Conservation (phyloP, 2,888 invertebrate genomes). For the Harpalus rubripes region DNA sequence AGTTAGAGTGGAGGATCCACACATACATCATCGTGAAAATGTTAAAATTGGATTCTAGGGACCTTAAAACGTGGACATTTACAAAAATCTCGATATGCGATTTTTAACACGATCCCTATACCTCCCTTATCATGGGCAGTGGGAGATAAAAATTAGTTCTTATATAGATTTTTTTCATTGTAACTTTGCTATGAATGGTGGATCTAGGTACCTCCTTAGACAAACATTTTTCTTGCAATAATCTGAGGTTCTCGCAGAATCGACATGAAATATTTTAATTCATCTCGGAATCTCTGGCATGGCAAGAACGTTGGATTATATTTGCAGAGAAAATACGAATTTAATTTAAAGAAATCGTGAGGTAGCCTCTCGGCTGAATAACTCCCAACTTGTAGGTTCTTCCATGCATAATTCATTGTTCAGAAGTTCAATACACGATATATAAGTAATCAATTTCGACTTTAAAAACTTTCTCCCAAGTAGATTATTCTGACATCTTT, state of each 20-base stretch:
- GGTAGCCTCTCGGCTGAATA: constrained; percentile 5
- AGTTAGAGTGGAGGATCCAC: too few species aligned
- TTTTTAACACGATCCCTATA: too few species aligned
- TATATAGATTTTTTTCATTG: too few species aligned
- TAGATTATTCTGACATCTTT: constrained; percentile 62
- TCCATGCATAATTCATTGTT: constrained; percentile 58
- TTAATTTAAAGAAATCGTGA: constrained; percentile 40
- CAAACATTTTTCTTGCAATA: constrained; percentile 10
- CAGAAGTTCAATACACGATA: constrained; percentile 60
- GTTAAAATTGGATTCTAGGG: too few species aligned
- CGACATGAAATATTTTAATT: constrained; percentile 42
- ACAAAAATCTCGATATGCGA: too few species aligned
- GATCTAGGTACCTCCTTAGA: too few species aligned
- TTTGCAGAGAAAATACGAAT: constrained; percentile 41
- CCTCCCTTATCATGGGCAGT: too few species aligned
- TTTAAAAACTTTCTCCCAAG: constrained; percentile 59
- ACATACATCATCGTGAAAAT: too few species aligned
- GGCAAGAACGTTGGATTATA: constrained; percentile 29
- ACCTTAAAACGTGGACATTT: too few species aligned
- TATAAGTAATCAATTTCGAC: constrained; percentile 63
- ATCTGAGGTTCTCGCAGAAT: background rate
- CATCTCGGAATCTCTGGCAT: constrained; percentile 27
- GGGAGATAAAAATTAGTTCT: too few species aligned
- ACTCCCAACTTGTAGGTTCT: constrained; percentile 38
- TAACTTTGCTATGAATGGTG: too few species aligned